These are phyloP conservation scores for Cephalopachus bancanus DNA, from an alignment of 2,797 vertebrate genomes.

Conservation along the genomic window DNA sequence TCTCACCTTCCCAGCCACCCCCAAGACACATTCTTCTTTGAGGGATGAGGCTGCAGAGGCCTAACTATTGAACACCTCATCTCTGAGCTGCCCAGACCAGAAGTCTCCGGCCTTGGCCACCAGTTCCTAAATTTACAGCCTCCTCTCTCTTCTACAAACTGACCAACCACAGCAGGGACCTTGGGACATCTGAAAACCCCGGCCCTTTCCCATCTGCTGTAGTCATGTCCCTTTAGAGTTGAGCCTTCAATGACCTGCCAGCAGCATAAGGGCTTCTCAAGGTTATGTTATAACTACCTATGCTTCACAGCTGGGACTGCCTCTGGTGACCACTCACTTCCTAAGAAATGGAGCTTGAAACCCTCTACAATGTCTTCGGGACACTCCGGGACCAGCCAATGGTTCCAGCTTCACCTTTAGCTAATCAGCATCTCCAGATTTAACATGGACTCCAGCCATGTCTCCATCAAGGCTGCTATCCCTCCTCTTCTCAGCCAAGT, in stretches of 20 bases:
- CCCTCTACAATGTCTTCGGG: not conserved
- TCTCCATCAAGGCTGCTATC: too few relatives aligned
- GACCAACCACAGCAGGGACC: accelerated
- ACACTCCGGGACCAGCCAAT: not conserved
- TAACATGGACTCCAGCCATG: accelerated
- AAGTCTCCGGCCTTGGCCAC: not conserved
- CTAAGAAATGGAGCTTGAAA: not conserved
- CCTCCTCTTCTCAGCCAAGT: not conserved
- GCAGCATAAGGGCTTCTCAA: not conserved
- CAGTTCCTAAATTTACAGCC: not conserved
- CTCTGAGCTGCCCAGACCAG: not conserved
- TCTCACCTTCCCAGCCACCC: not conserved
- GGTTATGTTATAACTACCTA: accelerated
- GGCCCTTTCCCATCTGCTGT: not conserved
- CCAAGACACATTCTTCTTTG: not conserved
- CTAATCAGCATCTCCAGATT: too few relatives aligned
- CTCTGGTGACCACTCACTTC: not conserved
- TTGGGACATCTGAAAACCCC: too few relatives aligned
- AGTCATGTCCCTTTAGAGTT: not conserved
- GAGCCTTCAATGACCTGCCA: not conserved
- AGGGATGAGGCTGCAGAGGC: accelerated
- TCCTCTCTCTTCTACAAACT: not conserved
- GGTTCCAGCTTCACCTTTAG: not conserved
- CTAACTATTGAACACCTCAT: not conserved
- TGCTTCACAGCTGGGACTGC: not conserved